phyloP scores from a whole-genome alignment of 2,113 vertebrate species.

The Echinops telfairi region DNA sequence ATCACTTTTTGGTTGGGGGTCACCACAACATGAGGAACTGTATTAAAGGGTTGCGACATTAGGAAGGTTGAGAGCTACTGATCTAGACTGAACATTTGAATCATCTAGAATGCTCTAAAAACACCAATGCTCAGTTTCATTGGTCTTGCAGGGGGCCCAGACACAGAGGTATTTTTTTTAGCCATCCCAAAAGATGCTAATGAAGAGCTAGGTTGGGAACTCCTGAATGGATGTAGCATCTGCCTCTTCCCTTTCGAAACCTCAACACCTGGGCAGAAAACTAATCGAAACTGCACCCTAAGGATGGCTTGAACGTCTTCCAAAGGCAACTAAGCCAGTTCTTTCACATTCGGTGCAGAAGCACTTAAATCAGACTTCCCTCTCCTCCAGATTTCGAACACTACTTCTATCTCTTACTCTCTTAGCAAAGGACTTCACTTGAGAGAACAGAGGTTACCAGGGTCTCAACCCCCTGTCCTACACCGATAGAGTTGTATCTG shows the following conservation, averaged over 20 bases:
- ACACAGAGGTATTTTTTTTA: not conserved
- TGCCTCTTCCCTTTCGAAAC: not conserved
- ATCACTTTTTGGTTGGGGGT: too few relatives aligned
- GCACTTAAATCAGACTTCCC: not conserved
- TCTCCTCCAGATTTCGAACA: not conserved
- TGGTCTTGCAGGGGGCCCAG: not conserved
- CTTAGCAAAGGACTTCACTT: not conserved
- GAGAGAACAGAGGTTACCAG: not conserved
- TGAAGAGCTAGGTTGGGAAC: not conserved
- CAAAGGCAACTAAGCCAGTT: conserved; percentile 3
- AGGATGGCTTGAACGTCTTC: conserved; percentile 2
- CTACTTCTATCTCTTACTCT: not conserved
- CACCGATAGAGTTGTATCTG: too few relatives aligned
- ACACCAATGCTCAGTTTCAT: not conserved
- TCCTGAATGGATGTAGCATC: not conserved
- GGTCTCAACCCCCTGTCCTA: too few relatives aligned
- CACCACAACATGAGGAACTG: too few relatives aligned
- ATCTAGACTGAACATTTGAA: not conserved
- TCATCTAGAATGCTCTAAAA: conserved; percentile 16
- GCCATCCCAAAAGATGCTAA: not conserved
- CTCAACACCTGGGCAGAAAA: not conserved
- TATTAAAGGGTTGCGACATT: too few relatives aligned
- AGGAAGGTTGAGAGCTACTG: too few relatives aligned
- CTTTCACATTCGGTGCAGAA: conserved; percentile 3
- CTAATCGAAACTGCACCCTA: not conserved